A percentile compares a stretch with the other conserved stretches of the same genome.
These are phyloP conservation scores for Achlya flavicornis DNA, from an alignment of 2,888 invertebrate genomes.

Conservation along the genomic window DNA sequence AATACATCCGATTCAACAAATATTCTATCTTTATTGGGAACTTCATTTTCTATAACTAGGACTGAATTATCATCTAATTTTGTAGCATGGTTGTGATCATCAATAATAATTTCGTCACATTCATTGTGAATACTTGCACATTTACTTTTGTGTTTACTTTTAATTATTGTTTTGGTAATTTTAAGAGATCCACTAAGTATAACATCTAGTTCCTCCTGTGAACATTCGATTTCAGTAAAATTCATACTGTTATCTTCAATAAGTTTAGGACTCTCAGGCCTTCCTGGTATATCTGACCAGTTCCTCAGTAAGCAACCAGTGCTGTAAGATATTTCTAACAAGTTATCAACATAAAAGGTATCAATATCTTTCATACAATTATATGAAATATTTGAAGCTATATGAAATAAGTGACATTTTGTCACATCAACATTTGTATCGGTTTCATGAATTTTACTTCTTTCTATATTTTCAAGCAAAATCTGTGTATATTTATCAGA, in stretches of 20 bases:
- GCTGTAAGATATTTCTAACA: constrained; percentile 68
- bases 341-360: constrained; percentile 73
- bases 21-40: not conserved
- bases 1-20: not conserved
- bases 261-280: constrained; percentile 81
- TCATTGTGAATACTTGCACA: not conserved
- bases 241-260: constrained; percentile 40
- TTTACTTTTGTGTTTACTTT: constrained; percentile 24
- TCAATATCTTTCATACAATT: constrained; percentile 50
- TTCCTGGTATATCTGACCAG: constrained; percentile 86
- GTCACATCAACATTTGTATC: constrained; percentile 19
- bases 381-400: constrained; percentile 59
- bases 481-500: constrained; percentile 64
- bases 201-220: constrained; percentile 64
- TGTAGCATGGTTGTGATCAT: constrained; percentile 7
- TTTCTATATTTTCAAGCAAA: constrained; percentile 49
- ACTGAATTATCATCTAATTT: constrained; percentile 9
- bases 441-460: constrained; percentile 21
- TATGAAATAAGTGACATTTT: constrained; percentile 43
- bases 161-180: constrained; percentile 50
- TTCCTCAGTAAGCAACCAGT: constrained; percentile 83
- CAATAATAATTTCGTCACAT: constrained; percentile 17
- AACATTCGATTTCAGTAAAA: constrained; percentile 61
- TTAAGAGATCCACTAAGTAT: constrained; percentile 65
- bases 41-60: constrained; percentile 13